phyloP scores from a whole-genome alignment of 2,888 invertebrate genomes.

The Trileptium ribeirensis region DNA sequence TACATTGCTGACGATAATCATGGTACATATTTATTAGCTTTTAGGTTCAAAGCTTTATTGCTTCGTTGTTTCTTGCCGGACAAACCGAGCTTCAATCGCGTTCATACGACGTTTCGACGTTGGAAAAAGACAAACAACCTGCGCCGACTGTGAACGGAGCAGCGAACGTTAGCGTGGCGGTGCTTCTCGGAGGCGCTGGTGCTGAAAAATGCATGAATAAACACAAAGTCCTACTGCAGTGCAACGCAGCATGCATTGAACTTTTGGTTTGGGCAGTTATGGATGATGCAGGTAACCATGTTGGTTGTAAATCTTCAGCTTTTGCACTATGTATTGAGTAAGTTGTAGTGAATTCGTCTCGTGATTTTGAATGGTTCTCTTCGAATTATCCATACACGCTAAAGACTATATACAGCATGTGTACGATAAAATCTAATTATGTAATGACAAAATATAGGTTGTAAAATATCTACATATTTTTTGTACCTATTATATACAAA shows the following conservation, averaged over 20 bases:
- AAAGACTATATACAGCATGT: too few species aligned
- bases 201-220: conserved; percentile 62
- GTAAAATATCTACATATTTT: too few species aligned
- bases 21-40: too few species aligned
- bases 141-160: conserved; percentile 30
- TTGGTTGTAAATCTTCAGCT: too few species aligned
- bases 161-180: conserved; percentile 42
- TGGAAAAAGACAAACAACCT: conserved; percentile 31
- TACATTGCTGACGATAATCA: too few species aligned
- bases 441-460: too few species aligned
- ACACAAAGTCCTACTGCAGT: conserved; percentile 88
- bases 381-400: too few species aligned
- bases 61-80: conserved; percentile 78
- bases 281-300: conserved; percentile 23
- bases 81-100: conserved; percentile 79
- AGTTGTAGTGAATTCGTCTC: too few species aligned
- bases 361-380: too few species aligned
- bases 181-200: conserved; percentile 42
- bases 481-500: too few species aligned
- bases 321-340: too few species aligned
- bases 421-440: too few species aligned
- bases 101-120: conserved; percentile 1
- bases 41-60: conserved; percentile 78
- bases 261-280: conserved; percentile 80
- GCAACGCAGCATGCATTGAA: conserved; percentile 93